These are phyloP conservation scores for Brachionus manjavacas DNA, from an alignment of 1,140 invertebrate genomes.

Conservation along the genomic window DNA sequence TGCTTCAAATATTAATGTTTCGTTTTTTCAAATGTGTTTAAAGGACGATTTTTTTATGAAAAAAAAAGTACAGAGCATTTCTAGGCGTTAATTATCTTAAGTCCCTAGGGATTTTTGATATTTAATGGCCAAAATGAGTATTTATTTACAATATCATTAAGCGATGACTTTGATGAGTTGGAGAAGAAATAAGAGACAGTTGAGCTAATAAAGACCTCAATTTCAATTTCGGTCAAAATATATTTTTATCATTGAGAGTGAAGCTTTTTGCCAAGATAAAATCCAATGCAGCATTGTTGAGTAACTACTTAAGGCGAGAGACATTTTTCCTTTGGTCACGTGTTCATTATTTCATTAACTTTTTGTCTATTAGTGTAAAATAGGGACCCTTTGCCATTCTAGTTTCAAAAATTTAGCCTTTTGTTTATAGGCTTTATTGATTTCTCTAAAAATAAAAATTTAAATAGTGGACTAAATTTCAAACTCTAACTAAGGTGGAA, in stretches of 20 bases:
- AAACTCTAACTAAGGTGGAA: neutral
- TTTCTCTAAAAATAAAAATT: neutral
- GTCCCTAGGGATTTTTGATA: neutral
- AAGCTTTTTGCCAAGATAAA: neutral
- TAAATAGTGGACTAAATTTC: neutral
- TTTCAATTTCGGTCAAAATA: neutral
- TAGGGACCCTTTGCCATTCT: neutral
- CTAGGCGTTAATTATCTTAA: neutral
- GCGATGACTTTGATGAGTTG: neutral
- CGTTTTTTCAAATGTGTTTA: neutral
- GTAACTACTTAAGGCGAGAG: neutral
- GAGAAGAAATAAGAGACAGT: neutral
- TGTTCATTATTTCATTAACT: neutral
- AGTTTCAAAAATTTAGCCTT: neutral
- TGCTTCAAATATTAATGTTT: neutral
- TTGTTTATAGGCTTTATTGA: neutral
- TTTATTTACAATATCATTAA: neutral
- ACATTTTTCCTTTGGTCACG: neutral
- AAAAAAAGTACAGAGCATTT: neutral
- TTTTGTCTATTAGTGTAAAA: neutral
- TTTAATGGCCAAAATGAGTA: neutral
- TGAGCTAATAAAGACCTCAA: neutral
- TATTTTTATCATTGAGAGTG: neutral
- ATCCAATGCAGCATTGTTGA: neutral
- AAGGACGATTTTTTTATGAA: neutral